These are phyloP conservation scores for Lacerta agilis DNA, from an alignment of 2,797 vertebrate genomes.

Conservation along the genomic window DNA sequence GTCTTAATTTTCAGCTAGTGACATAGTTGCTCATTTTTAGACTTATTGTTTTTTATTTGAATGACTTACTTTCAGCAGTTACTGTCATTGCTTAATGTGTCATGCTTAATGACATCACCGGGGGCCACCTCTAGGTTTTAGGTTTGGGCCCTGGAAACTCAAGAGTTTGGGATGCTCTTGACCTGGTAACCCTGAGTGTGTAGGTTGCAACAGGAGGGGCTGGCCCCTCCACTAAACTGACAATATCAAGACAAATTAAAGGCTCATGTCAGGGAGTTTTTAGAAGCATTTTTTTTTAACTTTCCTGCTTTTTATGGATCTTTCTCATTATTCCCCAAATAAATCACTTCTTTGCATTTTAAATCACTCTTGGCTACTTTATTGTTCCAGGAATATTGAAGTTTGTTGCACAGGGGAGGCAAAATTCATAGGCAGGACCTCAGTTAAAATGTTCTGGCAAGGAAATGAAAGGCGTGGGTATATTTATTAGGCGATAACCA, in stretches of 20 bases:
- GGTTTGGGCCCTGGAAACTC: too few relatives aligned
- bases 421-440: not conserved
- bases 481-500: too few relatives aligned
- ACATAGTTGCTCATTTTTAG: too few relatives aligned
- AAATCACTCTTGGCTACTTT: not conserved
- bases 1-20: too few relatives aligned
- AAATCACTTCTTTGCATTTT: not conserved
- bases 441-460: not conserved
- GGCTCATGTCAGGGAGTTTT: not conserved
- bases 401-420: not conserved
- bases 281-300: not conserved
- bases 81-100: too few relatives aligned
- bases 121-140: too few relatives aligned
- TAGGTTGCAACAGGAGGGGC: too few relatives aligned
- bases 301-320: not conserved
- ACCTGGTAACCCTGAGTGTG: too few relatives aligned
- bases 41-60: too few relatives aligned
- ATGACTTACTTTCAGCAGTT: too few relatives aligned
- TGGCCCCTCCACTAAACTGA: not conserved
- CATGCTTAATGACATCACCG: too few relatives aligned
- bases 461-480: not conserved
- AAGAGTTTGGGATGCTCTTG: too few relatives aligned
- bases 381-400: not conserved
- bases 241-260: not conserved
- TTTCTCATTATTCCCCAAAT: not conserved